phyloP scores from a whole-genome alignment of 2,797 vertebrate species.

The Esox masquinongy region DNA sequence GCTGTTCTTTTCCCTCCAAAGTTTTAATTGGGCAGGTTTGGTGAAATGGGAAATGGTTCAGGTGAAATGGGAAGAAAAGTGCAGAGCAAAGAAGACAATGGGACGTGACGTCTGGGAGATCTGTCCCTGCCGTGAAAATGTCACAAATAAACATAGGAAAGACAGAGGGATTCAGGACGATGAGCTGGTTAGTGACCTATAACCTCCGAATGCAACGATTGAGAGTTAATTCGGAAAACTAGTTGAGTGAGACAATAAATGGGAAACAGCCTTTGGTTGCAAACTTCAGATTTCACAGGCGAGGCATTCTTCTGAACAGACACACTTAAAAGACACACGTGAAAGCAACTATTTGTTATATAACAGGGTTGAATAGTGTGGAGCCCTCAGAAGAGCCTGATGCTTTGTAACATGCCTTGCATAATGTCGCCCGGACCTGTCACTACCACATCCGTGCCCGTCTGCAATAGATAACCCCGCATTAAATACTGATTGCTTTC shows the following conservation, averaged over 20 bases:
- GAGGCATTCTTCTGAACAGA: background rate
- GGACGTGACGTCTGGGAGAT: background rate
- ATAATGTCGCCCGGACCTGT: conserved; percentile 11
- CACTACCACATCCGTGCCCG: conserved; percentile 15
- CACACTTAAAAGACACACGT: too few species aligned
- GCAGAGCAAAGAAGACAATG: background rate
- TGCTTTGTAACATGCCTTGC: conserved; percentile 13
- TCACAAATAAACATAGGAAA: conserved; percentile 4
- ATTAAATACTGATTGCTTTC: conserved; percentile 39
- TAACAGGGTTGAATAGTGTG: background rate
- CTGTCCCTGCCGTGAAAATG: background rate
- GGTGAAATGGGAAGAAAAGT: background rate
- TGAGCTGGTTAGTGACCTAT: background rate
- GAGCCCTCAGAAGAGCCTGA: background rate
- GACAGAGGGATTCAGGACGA: background rate
- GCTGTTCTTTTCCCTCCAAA: background rate
- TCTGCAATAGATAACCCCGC: conserved; percentile 27
- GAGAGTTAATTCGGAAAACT: background rate
- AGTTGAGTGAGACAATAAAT: background rate
- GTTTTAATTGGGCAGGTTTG: background rate
- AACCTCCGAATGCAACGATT: background rate
- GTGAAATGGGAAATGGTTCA: background rate
- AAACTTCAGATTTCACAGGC: background rate
- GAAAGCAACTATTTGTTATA: too few species aligned
- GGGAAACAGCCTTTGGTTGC: background rate